Evolutionary conservation across 2,888 invertebrate genomes (phyloP).

Genomic region (Calliopum simillimum): DNA sequence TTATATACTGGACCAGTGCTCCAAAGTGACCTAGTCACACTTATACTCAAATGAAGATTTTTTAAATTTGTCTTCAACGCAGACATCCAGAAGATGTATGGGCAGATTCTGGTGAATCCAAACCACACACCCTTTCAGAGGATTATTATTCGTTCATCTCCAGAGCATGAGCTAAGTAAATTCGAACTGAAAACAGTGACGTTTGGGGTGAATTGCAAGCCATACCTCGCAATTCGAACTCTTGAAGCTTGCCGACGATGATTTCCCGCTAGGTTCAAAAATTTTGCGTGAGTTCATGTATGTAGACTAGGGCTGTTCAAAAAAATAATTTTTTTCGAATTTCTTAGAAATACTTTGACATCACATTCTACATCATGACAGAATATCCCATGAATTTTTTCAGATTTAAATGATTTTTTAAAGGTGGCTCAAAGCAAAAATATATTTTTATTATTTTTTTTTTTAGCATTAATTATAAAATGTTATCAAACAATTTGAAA

Average conservation of each 20-base stretch:
- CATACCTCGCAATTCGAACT: slow-evolving; percentile 18
- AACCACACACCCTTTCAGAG: neutral
- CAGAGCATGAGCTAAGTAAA: neutral
- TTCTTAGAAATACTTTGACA: too few relatives aligned
- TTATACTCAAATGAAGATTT: slow-evolving; percentile 19
- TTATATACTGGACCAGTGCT: slow-evolving; percentile 13
- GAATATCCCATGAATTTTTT: too few relatives aligned
- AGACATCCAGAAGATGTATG: slow-evolving; percentile 29
- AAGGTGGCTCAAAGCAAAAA: too few relatives aligned
- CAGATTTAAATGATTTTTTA: too few relatives aligned
- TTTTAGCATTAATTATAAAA: too few relatives aligned
- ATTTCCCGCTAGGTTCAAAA: too few relatives aligned
- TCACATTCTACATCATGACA: too few relatives aligned
- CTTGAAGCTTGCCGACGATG: slow-evolving; percentile 4
- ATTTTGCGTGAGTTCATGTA: too few relatives aligned
- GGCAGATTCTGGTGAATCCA: slow-evolving; percentile 18
- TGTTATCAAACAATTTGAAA: too few relatives aligned
- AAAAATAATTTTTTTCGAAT: too few relatives aligned
- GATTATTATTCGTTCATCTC: neutral
- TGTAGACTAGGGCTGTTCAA: too few relatives aligned
- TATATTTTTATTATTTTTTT: too few relatives aligned
- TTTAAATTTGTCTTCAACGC: slow-evolving; percentile 22
- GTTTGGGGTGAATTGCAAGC: neutral
- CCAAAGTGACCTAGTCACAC: neutral
- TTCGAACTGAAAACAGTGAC: slow-evolving; percentile 29